These are phyloP conservation scores for Sebastes umbrosus DNA, from an alignment of 2,797 vertebrate species.

Conservation along the genomic window DNA sequence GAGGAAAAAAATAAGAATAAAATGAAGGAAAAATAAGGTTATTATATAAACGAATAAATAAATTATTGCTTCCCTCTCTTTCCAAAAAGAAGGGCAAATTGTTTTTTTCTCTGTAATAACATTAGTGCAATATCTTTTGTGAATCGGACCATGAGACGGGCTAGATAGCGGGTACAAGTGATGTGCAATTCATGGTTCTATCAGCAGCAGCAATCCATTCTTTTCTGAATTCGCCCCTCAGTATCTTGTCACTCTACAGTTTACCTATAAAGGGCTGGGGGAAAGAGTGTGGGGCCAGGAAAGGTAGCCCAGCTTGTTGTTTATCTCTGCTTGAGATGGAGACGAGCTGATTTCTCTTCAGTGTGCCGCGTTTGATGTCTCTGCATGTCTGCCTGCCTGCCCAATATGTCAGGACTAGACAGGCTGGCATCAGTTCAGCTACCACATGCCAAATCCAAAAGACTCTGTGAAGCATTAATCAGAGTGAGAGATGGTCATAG, in stretches of 20 bases:
- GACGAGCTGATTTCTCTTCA: slow-evolving; percentile 35
- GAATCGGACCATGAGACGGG: background rate
- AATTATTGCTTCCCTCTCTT: background rate
- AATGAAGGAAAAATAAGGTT: background rate
- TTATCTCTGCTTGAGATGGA: slow-evolving; percentile 33
- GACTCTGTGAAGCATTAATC: slow-evolving; percentile 61
- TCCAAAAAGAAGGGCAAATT: background rate
- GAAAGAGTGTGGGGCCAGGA: background rate
- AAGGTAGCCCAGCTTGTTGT: slow-evolving; percentile 9
- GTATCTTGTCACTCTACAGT: too few relatives aligned
- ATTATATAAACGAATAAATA: background rate
- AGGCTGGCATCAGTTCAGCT: slow-evolving; percentile 56
- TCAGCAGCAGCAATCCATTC: too few relatives aligned
- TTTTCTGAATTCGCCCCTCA: too few relatives aligned
- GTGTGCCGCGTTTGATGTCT: slow-evolving; percentile 36
- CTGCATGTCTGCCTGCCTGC: slow-evolving; percentile 47
- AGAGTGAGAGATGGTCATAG: slow-evolving; percentile 50
- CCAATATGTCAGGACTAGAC: slow-evolving; percentile 63
- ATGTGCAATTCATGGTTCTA: background rate
- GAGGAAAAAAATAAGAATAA: background rate
- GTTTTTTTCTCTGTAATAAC: background rate
- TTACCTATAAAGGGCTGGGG: background rate
- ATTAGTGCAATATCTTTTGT: background rate
- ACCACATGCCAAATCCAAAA: slow-evolving; percentile 59
- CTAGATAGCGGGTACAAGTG: background rate